Evolutionary conservation across 2,113 vertebrate genomes (phyloP).

Genomic region (Oncorhynchus keta): DNA sequence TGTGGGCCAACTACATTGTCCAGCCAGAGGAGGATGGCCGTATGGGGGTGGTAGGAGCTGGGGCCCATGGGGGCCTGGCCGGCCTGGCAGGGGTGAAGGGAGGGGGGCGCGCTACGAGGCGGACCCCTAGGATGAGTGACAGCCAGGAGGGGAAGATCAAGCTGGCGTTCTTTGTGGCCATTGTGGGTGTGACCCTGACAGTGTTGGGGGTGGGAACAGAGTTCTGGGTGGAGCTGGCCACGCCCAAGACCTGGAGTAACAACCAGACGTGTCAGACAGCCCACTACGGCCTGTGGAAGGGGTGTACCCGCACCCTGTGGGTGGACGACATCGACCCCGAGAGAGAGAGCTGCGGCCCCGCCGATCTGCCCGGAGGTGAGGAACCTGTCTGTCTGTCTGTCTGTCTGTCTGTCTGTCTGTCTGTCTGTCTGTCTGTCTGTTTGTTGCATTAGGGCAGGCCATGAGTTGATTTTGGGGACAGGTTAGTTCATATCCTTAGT

Average conservation of each 20-base stretch:
- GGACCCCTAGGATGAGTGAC: conserved; percentile 63
- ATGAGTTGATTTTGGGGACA: conserved; percentile 36
- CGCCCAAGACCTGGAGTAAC: conserved; percentile 74
- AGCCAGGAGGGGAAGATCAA: conserved; percentile 84
- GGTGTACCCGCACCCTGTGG: conserved; percentile 83
- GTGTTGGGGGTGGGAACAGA: conserved; percentile 86
- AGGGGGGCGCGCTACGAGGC: conserved; percentile 43
- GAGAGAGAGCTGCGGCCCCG: conserved; percentile 82
- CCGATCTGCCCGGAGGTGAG: conserved; percentile 85
- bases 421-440: conserved; percentile 63
- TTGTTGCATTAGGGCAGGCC: conserved; percentile 40
- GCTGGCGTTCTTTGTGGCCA: conserved; percentile 79
- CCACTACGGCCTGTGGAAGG: conserved; percentile 86
- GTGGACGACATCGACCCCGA: conserved; percentile 77
- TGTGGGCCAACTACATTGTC: conserved; percentile 89
- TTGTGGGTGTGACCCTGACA: conserved; percentile 78
- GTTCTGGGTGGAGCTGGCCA: conserved; percentile 87
- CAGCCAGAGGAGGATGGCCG: conserved; percentile 79
- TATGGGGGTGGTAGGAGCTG: conserved; percentile 55
- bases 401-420: conserved; percentile 53
- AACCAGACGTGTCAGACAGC: conserved; percentile 80
- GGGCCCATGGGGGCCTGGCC: conserved; percentile 52
- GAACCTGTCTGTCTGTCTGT: conserved; percentile 14
- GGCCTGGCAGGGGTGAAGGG: conserved; percentile 37
- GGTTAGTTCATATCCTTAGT: neutral